Evolutionary conservation across 1,140 invertebrate species (phyloP).

Genomic region (Sycophaga agraensis): DNA sequence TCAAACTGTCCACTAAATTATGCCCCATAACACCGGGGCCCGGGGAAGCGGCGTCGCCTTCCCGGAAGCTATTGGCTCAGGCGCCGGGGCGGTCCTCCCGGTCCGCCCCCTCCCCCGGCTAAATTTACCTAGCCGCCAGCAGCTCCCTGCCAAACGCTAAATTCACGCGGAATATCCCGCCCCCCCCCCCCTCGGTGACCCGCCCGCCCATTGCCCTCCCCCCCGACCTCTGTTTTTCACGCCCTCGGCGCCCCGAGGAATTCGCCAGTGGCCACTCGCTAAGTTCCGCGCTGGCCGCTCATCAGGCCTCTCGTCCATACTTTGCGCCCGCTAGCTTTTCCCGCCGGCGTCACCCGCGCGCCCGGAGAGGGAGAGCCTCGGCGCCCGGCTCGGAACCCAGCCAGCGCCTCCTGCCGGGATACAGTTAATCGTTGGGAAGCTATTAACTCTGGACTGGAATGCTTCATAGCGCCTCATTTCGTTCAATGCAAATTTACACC

Average conservation of each 20-base stretch:
- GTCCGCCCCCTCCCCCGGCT: not conserved
- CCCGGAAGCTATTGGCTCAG: conserved; percentile 45
- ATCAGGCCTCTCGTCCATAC: conserved; percentile 38
- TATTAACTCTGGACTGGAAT: conserved; percentile 57
- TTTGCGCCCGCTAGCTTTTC: conserved; percentile 49
- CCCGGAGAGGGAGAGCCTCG: conserved; percentile 25
- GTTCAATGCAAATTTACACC: conserved; percentile 54
- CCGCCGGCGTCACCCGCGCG: conserved; percentile 25
- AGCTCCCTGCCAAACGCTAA: not conserved
- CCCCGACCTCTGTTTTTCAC: not conserved
- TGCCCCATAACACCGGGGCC: conserved; percentile 53
- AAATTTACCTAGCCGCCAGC: conserved; percentile 2
- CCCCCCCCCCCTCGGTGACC: not conserved
- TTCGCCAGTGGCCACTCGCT: not conserved
- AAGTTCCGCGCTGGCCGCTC: no score
- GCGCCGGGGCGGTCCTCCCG: conserved; percentile 11
- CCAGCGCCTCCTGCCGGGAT: conserved; percentile 36
- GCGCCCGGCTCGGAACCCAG: conserved; percentile 21
- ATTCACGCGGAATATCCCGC: not conserved
- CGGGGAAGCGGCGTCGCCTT: conserved; percentile 36
- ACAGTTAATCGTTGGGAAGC: conserved; percentile 56
- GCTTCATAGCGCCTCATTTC: conserved; percentile 50
- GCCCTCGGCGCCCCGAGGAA: not conserved
- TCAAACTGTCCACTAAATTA: conserved; percentile 69
- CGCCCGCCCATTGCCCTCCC: not conserved